These are phyloP conservation scores for Sericinus montela DNA, from an alignment of 2,888 invertebrate genomes.

Conservation along the genomic window DNA sequence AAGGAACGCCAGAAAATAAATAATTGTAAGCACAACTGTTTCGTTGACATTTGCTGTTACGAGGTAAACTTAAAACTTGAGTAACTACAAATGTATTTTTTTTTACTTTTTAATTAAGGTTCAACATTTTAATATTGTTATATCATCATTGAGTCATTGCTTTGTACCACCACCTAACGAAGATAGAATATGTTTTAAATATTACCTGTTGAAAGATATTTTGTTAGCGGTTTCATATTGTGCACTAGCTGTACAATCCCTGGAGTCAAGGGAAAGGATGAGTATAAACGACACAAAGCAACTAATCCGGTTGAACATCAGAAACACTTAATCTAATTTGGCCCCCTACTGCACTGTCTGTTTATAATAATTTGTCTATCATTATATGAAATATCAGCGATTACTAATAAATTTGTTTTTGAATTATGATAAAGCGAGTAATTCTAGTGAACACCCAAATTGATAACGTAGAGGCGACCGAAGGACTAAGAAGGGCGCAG, in stretches of 20 bases:
- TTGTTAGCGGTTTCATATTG: slow-evolving; percentile 58
- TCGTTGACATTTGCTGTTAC: too few relatives aligned
- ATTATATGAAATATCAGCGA: slow-evolving; percentile 6
- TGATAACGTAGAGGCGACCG: slow-evolving; percentile 37
- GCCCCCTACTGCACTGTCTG: slow-evolving; percentile 30
- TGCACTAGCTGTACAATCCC: slow-evolving; percentile 63
- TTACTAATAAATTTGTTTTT: slow-evolving; percentile 7
- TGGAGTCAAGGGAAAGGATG: slow-evolving; percentile 61
- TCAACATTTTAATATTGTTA: too few relatives aligned
- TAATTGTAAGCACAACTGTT: too few relatives aligned
- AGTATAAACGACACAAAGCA: slow-evolving; percentile 51
- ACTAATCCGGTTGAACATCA: slow-evolving; percentile 67
- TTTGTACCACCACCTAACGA: too few relatives aligned
- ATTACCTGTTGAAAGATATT: slow-evolving; percentile 71
- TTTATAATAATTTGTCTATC: slow-evolving; percentile 31
- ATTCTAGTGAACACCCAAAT: slow-evolving; percentile 32
- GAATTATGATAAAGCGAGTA: slow-evolving; percentile 19
- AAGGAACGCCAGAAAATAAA: too few relatives aligned
- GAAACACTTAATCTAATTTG: slow-evolving; percentile 51
- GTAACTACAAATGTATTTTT: too few relatives aligned
- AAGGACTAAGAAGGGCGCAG: slow-evolving; percentile 40
- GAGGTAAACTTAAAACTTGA: too few relatives aligned
- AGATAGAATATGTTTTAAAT: slow-evolving; percentile 16
- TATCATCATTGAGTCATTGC: too few relatives aligned
- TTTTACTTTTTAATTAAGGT: too few relatives aligned